Evolutionary conservation across 2,888 invertebrate genomes (phyloP), one percentile per base, ranked within the genome.

Genomic region (Globia sparganii): DNA sequence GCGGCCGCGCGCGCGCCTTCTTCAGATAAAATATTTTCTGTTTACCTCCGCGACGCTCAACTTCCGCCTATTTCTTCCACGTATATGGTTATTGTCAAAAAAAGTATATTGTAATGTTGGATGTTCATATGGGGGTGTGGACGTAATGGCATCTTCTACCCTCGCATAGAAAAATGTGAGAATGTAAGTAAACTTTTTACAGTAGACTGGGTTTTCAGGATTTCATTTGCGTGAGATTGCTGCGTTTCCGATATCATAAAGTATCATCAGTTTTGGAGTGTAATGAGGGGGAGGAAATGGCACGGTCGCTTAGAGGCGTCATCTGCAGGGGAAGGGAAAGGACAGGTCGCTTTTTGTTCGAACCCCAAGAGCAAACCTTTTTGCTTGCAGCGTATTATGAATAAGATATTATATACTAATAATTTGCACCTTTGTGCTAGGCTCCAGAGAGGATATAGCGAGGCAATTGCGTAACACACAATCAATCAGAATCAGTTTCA

Each of bases 51-150:
- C 77, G 43, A 40, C 71, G 72, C 64, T 67, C 56, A 68, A 71
- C 84, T 67, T 75, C 70, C 74, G 64, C 61, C 65, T 73, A 69
- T 83, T 75, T 72, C 66, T 75, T 84, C 71, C 78, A 77, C 72
- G 65, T 80, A 73, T 73, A 84, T 75, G 81, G 86, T 84, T 85
- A 84, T 77, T 84, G 85, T 77, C 75, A 77, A 80, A 83, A 79
- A 82, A 74, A 70, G 34, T 58, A 59, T 80, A 84, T 86, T 84
- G 75, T 80, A 66, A 70, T 73, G 72, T 62, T 66, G 71, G n/a
- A 67, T 74, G 28, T 72, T 69, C 68, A 46, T 70, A 59, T 59
- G 58, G 37, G 72, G 59, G 49, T 65, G 13, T 62, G 58, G 71
- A 65, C 49, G 43, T 53, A 68, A 85, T 58, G 68, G 72, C 49